Evolutionary conservation across 2,888 invertebrate genomes (phyloP).

Genomic region (Cyclophora albipunctata): DNA sequence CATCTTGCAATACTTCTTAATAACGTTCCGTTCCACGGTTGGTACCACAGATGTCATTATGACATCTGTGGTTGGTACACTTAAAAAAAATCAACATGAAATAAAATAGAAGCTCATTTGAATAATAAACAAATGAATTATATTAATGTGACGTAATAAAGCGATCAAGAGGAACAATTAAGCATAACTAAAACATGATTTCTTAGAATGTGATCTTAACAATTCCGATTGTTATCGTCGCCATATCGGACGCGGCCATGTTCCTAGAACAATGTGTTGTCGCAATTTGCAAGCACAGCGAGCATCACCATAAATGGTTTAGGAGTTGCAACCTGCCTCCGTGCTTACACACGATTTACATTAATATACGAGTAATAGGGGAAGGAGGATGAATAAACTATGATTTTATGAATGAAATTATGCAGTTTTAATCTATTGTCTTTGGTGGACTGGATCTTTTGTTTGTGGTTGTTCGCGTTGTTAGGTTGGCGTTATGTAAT

Average conservation of each 20-base stretch:
- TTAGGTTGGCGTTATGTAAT: too few species aligned
- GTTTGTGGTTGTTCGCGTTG: conserved; percentile 1
- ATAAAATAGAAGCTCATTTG: too few species aligned
- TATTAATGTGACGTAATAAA: conserved; percentile 9
- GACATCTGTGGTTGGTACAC: too few species aligned
- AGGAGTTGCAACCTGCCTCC: conserved; percentile 19
- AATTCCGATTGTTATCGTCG: conserved; percentile 30
- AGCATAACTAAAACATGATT: conserved; percentile 10
- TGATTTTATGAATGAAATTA: too few species aligned
- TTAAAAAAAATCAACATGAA: too few species aligned
- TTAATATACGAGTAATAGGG: conserved; percentile 16
- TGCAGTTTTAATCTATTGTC: background rate
- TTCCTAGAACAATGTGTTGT: conserved; percentile 63
- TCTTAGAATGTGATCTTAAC: conserved; percentile 8
- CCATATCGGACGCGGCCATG: conserved; percentile 29
- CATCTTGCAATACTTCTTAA: too few species aligned
- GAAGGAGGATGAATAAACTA: background rate
- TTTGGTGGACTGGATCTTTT: background rate
- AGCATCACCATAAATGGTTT: conserved; percentile 49
- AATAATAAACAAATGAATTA: conserved; percentile 15
- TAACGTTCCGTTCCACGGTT: too few species aligned
- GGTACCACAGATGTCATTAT: too few species aligned
- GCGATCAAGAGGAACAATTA: conserved; percentile 19
- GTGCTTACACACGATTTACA: conserved; percentile 22
- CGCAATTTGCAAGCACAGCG: conserved; percentile 67